Conservation (phyloP, 2,113 vertebrate species). For the Columbina picui region DNA sequence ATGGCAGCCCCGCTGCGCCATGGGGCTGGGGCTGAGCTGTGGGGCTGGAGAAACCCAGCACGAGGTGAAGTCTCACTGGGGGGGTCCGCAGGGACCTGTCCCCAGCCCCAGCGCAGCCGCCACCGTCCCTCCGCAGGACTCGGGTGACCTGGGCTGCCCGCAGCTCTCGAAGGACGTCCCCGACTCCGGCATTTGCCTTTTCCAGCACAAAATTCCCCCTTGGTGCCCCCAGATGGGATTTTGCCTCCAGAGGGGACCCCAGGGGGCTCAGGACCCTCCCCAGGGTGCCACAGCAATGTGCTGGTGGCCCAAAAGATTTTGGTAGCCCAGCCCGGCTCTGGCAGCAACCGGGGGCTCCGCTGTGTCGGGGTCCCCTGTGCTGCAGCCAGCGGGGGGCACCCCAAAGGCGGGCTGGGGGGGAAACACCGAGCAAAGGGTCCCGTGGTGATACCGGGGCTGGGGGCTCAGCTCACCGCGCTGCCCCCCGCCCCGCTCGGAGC, state of each 20-base stretch:
- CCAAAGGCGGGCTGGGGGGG: not conserved
- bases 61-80: conserved; percentile 36
- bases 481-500: fast-evolving
- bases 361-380: fast-evolving
- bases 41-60: not conserved
- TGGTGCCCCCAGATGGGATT: fast-evolving
- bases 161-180: conserved; percentile 18
- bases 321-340: not conserved
- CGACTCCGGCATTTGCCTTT: not conserved
- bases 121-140: not conserved
- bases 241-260: not conserved
- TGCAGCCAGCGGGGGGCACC: not conserved
- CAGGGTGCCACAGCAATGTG: fast-evolving
- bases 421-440: fast-evolving
- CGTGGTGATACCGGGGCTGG: fast-evolving
- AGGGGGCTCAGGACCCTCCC: not conserved
- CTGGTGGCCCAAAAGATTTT: fast-evolving
- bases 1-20: fast-evolving
- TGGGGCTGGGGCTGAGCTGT: not conserved
- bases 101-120: not conserved
- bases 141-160: not conserved
- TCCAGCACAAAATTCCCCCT: conserved; percentile 7
- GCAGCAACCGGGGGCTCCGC: fast-evolving
- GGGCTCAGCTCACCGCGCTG: not conserved
- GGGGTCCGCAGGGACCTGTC: fast-evolving